These are phyloP conservation scores for Scaptomyza cyrtandrae DNA, from an alignment of 2,888 invertebrate genomes.

Conservation along the genomic window DNA sequence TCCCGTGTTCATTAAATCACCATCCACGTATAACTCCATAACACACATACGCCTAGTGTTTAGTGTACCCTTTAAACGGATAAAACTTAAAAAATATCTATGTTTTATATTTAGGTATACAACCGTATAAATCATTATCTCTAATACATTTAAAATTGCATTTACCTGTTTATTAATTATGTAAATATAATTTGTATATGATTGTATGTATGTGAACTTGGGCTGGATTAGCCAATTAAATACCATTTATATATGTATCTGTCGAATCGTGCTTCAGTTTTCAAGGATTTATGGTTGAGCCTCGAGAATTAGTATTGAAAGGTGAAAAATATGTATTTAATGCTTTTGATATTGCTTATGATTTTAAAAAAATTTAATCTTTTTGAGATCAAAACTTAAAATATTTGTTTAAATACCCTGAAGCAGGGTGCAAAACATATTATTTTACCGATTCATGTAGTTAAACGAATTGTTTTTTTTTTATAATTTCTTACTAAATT, in stretches of 20 bases:
- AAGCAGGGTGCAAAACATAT: not conserved
- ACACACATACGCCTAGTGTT: conserved; percentile 20
- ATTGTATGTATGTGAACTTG: conserved; percentile 9
- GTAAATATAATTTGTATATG: conserved; percentile 1
- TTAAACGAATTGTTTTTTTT: not conserved
- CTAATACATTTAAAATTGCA: conserved; percentile 18
- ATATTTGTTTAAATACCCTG: too few species aligned
- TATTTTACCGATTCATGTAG: not conserved
- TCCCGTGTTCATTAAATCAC: conserved; percentile 34
- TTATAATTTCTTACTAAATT: not conserved
- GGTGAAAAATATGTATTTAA: too few species aligned
- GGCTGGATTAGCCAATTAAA: not conserved
- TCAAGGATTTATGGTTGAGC: not conserved
- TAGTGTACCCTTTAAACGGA: conserved; percentile 40
- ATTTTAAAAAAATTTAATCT: too few species aligned
- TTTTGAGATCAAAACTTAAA: too few species aligned
- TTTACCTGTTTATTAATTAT: conserved; percentile 24
- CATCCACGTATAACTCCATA: conserved; percentile 9
- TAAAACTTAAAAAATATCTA: conserved; percentile 6
- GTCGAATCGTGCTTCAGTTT: not conserved
- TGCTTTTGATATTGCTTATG: too few species aligned
- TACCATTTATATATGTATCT: not conserved
- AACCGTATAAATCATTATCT: conserved; percentile 1
- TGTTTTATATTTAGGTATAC: conserved; percentile 12
- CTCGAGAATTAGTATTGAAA: not conserved